Evolutionary conservation across 2,797 vertebrate species (phyloP).

Genomic region (Tangara arthus): DNA sequence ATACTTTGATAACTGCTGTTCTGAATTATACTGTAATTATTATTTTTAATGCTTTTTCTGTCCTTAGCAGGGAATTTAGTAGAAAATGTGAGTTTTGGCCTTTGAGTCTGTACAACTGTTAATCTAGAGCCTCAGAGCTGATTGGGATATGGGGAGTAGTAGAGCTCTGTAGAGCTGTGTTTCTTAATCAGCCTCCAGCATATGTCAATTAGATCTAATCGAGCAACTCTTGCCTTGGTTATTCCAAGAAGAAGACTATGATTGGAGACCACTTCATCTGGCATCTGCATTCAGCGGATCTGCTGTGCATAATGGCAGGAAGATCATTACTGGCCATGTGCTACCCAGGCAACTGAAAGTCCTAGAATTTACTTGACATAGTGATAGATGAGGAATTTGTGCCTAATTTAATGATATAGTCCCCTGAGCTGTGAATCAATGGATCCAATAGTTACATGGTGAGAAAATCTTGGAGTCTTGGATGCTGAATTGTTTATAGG

Average conservation of each 20-base stretch:
- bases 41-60: background rate
- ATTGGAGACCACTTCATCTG: background rate
- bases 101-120: background rate
- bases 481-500: background rate
- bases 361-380: background rate
- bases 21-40: background rate
- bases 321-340: background rate
- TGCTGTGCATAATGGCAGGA: fast-evolving
- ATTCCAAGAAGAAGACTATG: background rate
- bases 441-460: background rate
- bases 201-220: background rate
- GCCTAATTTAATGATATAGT: background rate
- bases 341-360: background rate
- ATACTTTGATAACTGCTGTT: background rate
- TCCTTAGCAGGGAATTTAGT: background rate
- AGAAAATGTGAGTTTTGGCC: background rate
- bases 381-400: background rate
- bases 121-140: background rate
- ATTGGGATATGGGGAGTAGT: background rate
- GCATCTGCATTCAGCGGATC: background rate
- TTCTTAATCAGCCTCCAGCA: background rate
- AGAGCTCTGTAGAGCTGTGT: background rate
- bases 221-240: background rate
- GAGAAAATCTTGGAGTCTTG: background rate
- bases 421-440: background rate